Base-by-base conservation (phyloP, 2,797 vertebrate species). In the Distichodus sexfasciatus region DNA sequence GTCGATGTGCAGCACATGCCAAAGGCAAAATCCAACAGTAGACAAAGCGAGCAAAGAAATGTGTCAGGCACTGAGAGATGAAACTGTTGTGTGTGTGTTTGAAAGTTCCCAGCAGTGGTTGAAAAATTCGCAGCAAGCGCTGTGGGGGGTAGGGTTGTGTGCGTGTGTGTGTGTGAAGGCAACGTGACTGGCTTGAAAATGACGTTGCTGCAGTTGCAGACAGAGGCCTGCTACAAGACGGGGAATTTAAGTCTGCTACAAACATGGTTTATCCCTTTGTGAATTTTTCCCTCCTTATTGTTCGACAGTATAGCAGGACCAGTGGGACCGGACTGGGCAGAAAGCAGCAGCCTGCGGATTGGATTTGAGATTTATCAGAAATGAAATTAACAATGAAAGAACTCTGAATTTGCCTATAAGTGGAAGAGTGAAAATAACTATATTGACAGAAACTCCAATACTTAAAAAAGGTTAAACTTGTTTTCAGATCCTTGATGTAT, bases 171-270 rank as follows among this genome's bases (percentile, higher is more conserved):
- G 24, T 40, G 29, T 43, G 51, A 21, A 28, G 4, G 8, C 12
- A 35, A 73, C 43, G 61, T 73, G 75, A 73, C 54, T 3, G 14
- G 51, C 46, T 73, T 73, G 68, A 28, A 6, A 66, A 77, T 50
- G 24, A 63, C 1, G 4, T 12, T 55, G 33, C n/a, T 12, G 31
- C 57, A 36, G 58, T 35, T 28, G 8, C 9, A n/a, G 19, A 53
- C 36, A 29, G 47, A 44, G 28, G 21, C 31, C 3, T 7, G 4
- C 46, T 24, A 26, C 14, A 51, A 60, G 43, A 58, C 48, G 14
- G 35, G 23, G 66, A 60, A 44, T 57, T 48, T 57, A 26, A 14
- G 29, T 24, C 38, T 43, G n/a, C n/a, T 55, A 43, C 57, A 66
- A 55, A 51, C 46, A 35, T 57, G 51, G 66, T 58, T 31, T 71